Percentiles rank a stretch among this genome's conserved stretches.
These are phyloP conservation scores for Parnassius mnemosyne DNA, from an alignment of 2,888 invertebrate genomes.

Conservation along the genomic window DNA sequence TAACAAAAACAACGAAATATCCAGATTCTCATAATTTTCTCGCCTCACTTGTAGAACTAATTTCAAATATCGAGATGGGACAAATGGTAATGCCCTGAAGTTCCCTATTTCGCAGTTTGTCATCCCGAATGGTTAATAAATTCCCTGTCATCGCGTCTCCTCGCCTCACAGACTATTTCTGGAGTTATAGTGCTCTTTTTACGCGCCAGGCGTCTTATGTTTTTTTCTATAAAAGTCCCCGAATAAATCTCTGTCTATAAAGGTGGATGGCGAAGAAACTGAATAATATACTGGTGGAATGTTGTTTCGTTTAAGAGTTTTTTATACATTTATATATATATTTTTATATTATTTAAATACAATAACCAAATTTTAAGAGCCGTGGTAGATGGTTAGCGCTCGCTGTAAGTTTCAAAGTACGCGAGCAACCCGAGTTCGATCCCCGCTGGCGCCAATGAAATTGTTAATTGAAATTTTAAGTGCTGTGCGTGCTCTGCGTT, in stretches of 20 bases:
- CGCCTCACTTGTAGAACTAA: constrained; percentile 7
- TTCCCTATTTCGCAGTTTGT: constrained; percentile 65
- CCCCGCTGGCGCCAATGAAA: too few species aligned
- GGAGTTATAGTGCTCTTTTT: constrained; percentile 37
- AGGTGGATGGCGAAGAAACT: constrained; percentile 32
- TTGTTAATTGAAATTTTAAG: too few species aligned
- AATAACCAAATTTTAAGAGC: too few species aligned
- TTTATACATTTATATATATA: constrained; percentile 17
- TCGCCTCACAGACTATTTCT: constrained; percentile 62
- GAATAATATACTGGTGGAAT: constrained; percentile 29
- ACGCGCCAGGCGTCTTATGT: constrained; percentile 25
- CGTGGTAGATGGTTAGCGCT: too few species aligned
- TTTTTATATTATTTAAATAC: too few species aligned
- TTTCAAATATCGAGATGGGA: constrained; percentile 27
- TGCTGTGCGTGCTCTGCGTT: too few species aligned
- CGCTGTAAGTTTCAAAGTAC: too few species aligned
- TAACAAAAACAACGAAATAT: too few species aligned
- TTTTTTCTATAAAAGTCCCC: constrained; percentile 35
- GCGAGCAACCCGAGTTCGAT: too few species aligned
- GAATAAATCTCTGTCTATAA: constrained; percentile 34
- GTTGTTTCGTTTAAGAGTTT: constrained; percentile 20
- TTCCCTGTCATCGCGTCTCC: constrained; percentile 69
- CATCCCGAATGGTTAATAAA: constrained; percentile 76
- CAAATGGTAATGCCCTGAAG: constrained; percentile 36
- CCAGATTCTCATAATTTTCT: constrained; percentile 8